phyloP scores from a whole-genome alignment of 1,140 invertebrate genomes.

The Diachasma alloeum region DNA sequence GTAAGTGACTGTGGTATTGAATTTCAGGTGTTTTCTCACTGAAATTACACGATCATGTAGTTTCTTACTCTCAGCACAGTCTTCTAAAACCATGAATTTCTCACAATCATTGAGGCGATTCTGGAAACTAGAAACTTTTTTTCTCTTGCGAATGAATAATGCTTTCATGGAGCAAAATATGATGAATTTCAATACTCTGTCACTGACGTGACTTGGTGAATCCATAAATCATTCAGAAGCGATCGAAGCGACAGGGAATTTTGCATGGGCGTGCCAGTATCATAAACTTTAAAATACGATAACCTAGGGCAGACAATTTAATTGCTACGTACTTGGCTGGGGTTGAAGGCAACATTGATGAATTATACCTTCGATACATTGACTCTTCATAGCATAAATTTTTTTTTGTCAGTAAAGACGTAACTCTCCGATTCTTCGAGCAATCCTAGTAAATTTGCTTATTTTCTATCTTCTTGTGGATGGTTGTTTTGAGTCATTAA shows the following conservation, averaged over 20 bases:
- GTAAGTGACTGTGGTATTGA: too few species aligned
- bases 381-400: constrained; percentile 11
- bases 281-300: constrained; percentile 39
- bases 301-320: constrained; percentile 36
- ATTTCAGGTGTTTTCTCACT: too few species aligned
- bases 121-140: too few species aligned
- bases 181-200: neutral
- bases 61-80: too few species aligned
- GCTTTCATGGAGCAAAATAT: too few species aligned
- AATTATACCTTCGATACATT: constrained; percentile 35
- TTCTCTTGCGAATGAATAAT: too few species aligned
- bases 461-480: neutral
- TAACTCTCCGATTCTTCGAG: neutral
- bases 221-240: constrained; percentile 27
- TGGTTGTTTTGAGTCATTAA: neutral
- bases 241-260: constrained; percentile 26
- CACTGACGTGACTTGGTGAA: neutral
- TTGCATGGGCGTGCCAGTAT: constrained; percentile 38
- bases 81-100: too few species aligned
- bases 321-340: constrained; percentile 32
- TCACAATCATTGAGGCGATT: too few species aligned
- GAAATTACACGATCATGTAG: too few species aligned
- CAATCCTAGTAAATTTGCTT: neutral
- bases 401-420: neutral
- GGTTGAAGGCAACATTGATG: constrained; percentile 35